These are phyloP conservation scores for Lagorchestes hirsutus DNA, from an alignment of 2,797 vertebrate species.

Conservation along the genomic window DNA sequence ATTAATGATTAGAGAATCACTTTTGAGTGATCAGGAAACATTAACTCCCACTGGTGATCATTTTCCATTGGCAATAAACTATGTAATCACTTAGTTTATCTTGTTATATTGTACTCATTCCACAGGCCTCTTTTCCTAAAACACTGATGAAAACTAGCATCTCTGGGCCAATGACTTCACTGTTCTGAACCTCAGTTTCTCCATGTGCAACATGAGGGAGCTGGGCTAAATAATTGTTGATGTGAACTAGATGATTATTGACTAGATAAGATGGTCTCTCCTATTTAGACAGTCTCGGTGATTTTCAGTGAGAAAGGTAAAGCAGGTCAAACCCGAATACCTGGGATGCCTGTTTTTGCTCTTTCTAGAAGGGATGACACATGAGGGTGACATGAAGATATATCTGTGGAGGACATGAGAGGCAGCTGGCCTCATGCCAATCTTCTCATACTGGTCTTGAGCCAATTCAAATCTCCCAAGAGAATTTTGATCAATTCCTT, in stretches of 20 bases:
- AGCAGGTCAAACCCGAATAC: not conserved
- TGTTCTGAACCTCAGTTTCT: not conserved
- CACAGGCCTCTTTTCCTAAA: not conserved
- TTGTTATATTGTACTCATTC: not conserved
- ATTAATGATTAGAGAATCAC: conserved; percentile 45
- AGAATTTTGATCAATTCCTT: not conserved
- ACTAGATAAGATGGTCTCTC: not conserved
- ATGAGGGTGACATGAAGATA: not conserved
- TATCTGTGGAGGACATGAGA: not conserved
- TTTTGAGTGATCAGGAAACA: conserved; percentile 7
- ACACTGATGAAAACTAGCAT: not conserved
- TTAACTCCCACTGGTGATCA: not conserved
- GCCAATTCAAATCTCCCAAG: not conserved
- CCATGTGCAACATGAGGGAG: not conserved
- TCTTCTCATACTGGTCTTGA: not conserved
- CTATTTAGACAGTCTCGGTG: not conserved
- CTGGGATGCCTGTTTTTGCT: not conserved
- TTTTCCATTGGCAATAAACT: not conserved
- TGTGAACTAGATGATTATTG: not conserved
- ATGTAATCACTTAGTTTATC: not conserved
- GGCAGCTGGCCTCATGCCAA: not conserved
- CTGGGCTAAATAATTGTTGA: not conserved
- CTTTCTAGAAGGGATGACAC: not conserved
- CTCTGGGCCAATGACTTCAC: not conserved
- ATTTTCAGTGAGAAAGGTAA: not conserved